phyloP scores from a whole-genome alignment of 2,888 invertebrate genomes.

The Copidosoma aretas region DNA sequence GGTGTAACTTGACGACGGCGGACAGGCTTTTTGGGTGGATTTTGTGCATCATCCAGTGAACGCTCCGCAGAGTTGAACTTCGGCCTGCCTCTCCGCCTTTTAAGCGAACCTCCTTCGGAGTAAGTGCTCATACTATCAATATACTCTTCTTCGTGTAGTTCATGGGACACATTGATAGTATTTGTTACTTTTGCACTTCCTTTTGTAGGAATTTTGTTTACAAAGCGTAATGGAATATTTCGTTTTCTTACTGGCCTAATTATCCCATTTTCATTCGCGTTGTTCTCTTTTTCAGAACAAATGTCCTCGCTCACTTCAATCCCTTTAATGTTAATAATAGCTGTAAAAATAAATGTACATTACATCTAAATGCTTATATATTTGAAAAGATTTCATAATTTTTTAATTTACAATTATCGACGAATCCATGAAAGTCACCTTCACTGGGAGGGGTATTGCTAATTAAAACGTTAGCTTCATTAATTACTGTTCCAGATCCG shows the following conservation, averaged over 20 bases:
- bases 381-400: neutral
- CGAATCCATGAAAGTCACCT: slow-evolving; percentile 13
- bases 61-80: slow-evolving; percentile 19
- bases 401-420: slow-evolving; percentile 19
- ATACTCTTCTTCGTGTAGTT: neutral
- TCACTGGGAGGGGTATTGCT: slow-evolving; percentile 7
- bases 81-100: slow-evolving; percentile 41
- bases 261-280: slow-evolving; percentile 1
- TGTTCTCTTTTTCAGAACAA: neutral
- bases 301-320: neutral
- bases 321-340: neutral
- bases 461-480: slow-evolving; percentile 5
- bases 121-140: neutral
- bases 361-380: no score
- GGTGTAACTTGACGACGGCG: slow-evolving; percentile 39
- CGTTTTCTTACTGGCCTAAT: slow-evolving; percentile 43
- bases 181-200: neutral
- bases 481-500: neutral
- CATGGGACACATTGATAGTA: neutral
- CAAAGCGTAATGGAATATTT: slow-evolving; percentile 38
- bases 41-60: slow-evolving; percentile 28
- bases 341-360: slow-evolving; percentile 1
- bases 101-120: slow-evolving; percentile 38
- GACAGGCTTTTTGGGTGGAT: slow-evolving; percentile 45
- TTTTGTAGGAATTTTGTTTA: neutral